These are phyloP conservation scores for Mastomys coucha DNA, from an alignment of 2,113 vertebrate genomes.

Conservation along the genomic window DNA sequence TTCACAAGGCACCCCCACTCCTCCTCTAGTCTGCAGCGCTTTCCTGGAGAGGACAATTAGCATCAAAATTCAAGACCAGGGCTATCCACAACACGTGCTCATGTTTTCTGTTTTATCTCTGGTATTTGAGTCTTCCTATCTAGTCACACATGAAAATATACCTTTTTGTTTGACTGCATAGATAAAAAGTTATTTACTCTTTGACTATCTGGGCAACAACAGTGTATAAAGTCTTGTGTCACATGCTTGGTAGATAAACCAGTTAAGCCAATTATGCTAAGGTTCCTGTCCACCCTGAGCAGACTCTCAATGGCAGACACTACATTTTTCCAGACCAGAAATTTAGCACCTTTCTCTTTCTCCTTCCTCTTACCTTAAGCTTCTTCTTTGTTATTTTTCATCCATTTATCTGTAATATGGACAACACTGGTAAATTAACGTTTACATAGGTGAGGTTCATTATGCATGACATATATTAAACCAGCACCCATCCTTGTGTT, in stretches of 20 bases:
- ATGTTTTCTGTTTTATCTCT: not conserved
- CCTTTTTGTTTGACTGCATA: not conserved
- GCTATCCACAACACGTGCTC: not conserved
- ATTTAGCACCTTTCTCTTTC: not conserved
- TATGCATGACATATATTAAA: not conserved
- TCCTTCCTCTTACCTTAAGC: not conserved
- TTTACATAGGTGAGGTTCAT: not conserved
- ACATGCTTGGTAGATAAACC: not conserved
- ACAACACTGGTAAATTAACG: not conserved
- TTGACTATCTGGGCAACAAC: not conserved
- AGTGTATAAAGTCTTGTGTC: not conserved
- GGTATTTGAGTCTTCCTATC: not conserved
- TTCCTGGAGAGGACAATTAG: too few species aligned
- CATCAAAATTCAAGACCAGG: too few species aligned
- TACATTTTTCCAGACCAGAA: not conserved
- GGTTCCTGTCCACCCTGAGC: not conserved
- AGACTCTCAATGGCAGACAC: not conserved
- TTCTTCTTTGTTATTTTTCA: not conserved
- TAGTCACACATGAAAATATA: not conserved
- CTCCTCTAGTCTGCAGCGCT: too few species aligned
- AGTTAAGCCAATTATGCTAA: not conserved
- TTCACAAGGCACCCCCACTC: too few species aligned
- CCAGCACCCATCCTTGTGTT: not conserved
- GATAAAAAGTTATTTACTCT: conserved; percentile 20
- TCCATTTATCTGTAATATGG: not conserved